Evolutionary conservation across 1,140 invertebrate genomes (phyloP), one percentile per base, ranked within the genome.

Genomic region (Trachymyrmex cornetzi): DNA sequence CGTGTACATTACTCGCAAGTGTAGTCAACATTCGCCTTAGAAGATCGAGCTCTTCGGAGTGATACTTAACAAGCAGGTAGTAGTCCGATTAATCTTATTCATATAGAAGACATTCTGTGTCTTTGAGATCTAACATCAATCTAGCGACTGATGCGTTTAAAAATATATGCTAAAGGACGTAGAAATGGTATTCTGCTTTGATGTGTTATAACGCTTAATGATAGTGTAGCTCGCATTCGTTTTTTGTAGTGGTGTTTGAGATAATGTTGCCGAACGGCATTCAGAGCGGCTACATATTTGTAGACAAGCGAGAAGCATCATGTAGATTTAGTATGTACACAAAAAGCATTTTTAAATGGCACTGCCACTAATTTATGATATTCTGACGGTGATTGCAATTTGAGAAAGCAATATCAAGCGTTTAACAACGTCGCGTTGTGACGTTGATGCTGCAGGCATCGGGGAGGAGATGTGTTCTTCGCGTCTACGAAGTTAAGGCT

Each of bases 361-460:
- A 89, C 89, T 90, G 89, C 89, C 85, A 89, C 71, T 86, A 89
- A 85, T 87, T 87, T 72, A 87, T 77, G 66, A 74, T 87, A 92
- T 86, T 79, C 63, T 82, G 53, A 85, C 67, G 71, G 80, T 84
- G 75, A 64, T 89, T 75, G 87, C 63, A 74, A 75, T 61, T 64
- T 38, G 59, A 72, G 85, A 86, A 38, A 86, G 89, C 89, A 87
- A 89, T 89, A 79, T 22, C 64, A 85, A 80, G n/a, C 14, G 77
- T 71, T 71, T 64, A 44, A 61, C 9, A 66, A 67, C 48, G 19
- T 48, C 16, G 57, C 59, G 34, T 59, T 14, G 34, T 24, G 34
- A 63, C 34, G 22, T 66, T 67, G 55, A 79, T 59, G 72, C 48
- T 72, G 57, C 64, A 57, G 38, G 12, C 61, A 74, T 48, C 44